phyloP scores from a whole-genome alignment of 2,113 vertebrate genomes.

The Perca fluviatilis region DNA sequence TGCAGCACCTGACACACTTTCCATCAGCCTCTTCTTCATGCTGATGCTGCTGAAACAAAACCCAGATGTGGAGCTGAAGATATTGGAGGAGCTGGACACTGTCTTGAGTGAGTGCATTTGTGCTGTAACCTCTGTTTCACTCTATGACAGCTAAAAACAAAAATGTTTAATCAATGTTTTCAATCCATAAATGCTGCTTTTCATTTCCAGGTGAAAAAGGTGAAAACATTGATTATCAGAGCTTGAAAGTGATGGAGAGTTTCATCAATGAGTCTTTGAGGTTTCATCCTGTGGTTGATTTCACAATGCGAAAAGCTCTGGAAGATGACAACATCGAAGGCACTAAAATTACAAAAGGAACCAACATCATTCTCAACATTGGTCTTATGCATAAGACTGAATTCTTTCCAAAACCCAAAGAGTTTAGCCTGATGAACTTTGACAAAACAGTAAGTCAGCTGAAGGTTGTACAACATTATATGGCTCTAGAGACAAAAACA shows the following conservation, averaged over 20 bases:
- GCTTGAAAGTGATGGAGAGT: slow-evolving; percentile 88
- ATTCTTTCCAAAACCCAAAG: slow-evolving; percentile 93
- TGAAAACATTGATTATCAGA: slow-evolving; percentile 85
- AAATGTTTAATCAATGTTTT: background rate
- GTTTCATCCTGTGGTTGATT: slow-evolving; percentile 93
- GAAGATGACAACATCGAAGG: slow-evolving; percentile 93
- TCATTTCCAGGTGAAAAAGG: slow-evolving; percentile 85
- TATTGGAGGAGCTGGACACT: slow-evolving; percentile 90
- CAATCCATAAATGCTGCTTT: background rate
- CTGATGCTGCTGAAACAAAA: slow-evolving; percentile 92
- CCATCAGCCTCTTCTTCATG: slow-evolving; percentile 96
- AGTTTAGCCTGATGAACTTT: slow-evolving; percentile 94
- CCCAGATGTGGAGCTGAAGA: slow-evolving; percentile 87
- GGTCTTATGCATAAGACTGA: slow-evolving; percentile 94
- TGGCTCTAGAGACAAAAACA: background rate
- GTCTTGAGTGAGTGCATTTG: slow-evolving; percentile 82
- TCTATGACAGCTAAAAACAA: background rate
- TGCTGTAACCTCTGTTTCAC: background rate
- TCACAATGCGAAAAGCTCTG: slow-evolving; percentile 93
- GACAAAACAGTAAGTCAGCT: slow-evolving; percentile 88
- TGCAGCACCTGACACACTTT: slow-evolving; percentile 94
- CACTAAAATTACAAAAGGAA: slow-evolving; percentile 90
- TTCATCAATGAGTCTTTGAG: slow-evolving; percentile 95
- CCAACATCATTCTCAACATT: slow-evolving; percentile 95
- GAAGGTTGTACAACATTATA: background rate